Evolutionary conservation across 2,113 vertebrate species (phyloP), one percentile per base, ranked within the genome.

Genomic region (Menidia beryllina): DNA sequence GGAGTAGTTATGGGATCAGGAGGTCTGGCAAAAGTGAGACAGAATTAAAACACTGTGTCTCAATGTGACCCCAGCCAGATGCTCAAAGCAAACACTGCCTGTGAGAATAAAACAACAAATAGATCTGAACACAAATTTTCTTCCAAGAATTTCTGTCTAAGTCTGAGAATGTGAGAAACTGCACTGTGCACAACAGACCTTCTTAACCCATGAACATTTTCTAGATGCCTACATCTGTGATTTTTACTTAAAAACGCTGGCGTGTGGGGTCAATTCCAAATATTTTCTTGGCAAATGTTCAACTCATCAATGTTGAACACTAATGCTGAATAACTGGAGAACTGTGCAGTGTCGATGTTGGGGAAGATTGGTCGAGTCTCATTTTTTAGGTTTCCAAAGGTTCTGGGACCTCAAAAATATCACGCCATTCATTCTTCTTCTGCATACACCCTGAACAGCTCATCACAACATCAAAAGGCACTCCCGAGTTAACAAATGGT

Each of bases 101-200:
- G 5, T 6, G 14, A 54, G 21, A 68, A 67, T 7, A 10, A 39
- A 27, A 24, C 8, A 7, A 24, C 14, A 41, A 72, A 68, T 15
- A 30, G 39, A 59, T 69, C 64, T 62, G 17, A 10, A 15, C 6
- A 9, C 23, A 72, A 55, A 24, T 69, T 30, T 70, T 62, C 25
- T 66, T 75, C 65, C 48, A 66, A 75, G 68, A 34, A 45, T 36
- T 59, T 49, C 52, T 41, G 34, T 38, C 19, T 27, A 20, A 24
- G 65, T 75, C 56, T 69, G 55, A 70, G 57, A 67, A 85, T 76
- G 11, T 17, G 26, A 14, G 47, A 52, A 70, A 43, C 30, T 21
- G 26, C 3, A 15, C 8, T 0, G 34, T 53, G 71, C 79, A 58
- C 65, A 78, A 69, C 48, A 21, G 5, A 52, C 24, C 43, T 13